Base-by-base conservation (phyloP, 2,113 vertebrate species). In the Epinephelus cyanopodus region DNA sequence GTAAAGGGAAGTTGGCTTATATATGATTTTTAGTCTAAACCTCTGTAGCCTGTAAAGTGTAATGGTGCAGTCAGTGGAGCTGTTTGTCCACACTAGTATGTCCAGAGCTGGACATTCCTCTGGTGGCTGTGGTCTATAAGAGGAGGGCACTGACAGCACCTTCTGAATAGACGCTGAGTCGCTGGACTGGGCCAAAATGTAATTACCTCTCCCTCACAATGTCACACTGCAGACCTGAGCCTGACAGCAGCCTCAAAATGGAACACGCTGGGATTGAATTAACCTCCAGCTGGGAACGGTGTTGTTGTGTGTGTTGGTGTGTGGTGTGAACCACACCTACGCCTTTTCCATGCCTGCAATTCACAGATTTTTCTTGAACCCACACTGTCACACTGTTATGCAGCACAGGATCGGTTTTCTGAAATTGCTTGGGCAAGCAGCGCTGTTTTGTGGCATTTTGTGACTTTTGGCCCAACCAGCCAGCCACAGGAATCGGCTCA, bases 171-270 rank as follows among this genome's bases (percentile, higher is more conserved):
- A 93, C 83, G 89, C 91, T 93, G 92, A 94, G 89, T 94, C 37
- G 90, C 91, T 74, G 71, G 75, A 91, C 90, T 93, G 89, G 85
- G 89, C 89, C 87, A 84, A 94, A 95, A 95, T 94, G 90, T 93
- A 94, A 95, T 95, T 95, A 95, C 91, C 82, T 92, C 86, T 89
- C 81, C 77, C 89, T 94, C 89, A 93, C 94, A 94, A 91, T 94
- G 92, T 95, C 93, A 93, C 90, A 87, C 86, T 77, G 84, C 84
- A 91, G 92, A 92, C 89, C 90, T 67, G 74, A 86, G 84, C 88
- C 92, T 93, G 92, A 95, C 92, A 93, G 90, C 88, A 80, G 87
- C 87, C 85, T 91, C 83, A 91, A 90, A 95, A 87, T 91, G 90
- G 89, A 92, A 89, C 61, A 53, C 19, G 73, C 86, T 77, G 84